These are phyloP conservation scores for Silurus asotus DNA, from an alignment of 2,113 vertebrate species.

Conservation along the genomic window DNA sequence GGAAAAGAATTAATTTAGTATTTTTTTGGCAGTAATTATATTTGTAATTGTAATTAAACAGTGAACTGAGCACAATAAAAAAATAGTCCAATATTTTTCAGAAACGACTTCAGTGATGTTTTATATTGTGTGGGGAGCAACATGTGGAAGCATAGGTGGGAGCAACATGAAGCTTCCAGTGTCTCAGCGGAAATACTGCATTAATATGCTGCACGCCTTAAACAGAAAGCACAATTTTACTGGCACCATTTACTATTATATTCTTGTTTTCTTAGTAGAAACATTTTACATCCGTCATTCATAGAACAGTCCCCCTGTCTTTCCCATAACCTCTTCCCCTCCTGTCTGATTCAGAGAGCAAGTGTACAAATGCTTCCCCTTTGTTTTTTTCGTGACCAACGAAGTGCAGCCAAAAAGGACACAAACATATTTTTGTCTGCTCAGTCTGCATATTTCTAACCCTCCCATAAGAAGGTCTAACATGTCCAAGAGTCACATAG, in stretches of 20 bases:
- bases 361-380: constrained; percentile 82
- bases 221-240: not conserved
- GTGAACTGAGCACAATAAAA: not conserved
- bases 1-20: not conserved
- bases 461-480: not conserved
- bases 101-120: not conserved
- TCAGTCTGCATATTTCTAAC: constrained; percentile 22
- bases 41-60: constrained; percentile 2
- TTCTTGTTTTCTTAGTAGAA: not conserved
- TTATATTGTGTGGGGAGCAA: not conserved
- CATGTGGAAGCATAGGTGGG: not conserved
- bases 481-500: not conserved
- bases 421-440: constrained; percentile 44
- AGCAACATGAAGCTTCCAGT: not conserved
- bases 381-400: constrained; percentile 72
- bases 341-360: constrained; percentile 69
- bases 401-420: constrained; percentile 67
- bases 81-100: not conserved
- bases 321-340: constrained; percentile 32
- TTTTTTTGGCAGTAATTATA: not conserved
- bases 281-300: constrained; percentile 11
- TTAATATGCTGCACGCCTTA: not conserved
- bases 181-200: not conserved
- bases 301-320: not conserved
- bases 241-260: not conserved